Conservation (phyloP, 2,113 vertebrate genomes). For the Saimiri boliviensis region DNA sequence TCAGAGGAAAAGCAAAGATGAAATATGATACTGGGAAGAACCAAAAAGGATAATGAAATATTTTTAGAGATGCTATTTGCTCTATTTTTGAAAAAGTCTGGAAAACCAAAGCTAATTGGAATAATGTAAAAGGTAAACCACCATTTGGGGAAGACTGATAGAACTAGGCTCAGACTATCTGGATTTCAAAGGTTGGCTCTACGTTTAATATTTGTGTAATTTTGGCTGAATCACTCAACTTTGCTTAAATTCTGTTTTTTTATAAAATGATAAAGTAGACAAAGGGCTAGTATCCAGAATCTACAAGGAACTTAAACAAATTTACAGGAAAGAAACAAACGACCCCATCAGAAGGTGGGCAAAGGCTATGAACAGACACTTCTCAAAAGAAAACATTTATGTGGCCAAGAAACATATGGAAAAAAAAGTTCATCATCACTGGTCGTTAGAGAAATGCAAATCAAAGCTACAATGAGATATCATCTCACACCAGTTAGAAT, state of each 20-base stretch:
- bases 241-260: not conserved
- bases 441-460: too few relatives aligned
- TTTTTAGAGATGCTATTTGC: conserved; percentile 62
- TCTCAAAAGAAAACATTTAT: too few relatives aligned
- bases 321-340: too few relatives aligned
- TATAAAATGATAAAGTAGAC: not conserved
- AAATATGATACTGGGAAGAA: conserved; percentile 56
- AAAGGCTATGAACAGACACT: too few relatives aligned
- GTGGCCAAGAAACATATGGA: too few relatives aligned
- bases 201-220: not conserved
- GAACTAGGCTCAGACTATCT: not conserved
- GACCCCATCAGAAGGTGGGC: too few relatives aligned
- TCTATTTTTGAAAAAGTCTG: conserved; percentile 65
- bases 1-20: conserved; percentile 34
- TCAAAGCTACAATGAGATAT: too few relatives aligned
- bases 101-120: conserved; percentile 51
- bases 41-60: conserved; percentile 66
- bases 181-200: not conserved
- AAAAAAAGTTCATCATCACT: too few relatives aligned
- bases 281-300: too few relatives aligned
- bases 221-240: not conserved
- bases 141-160: conserved; percentile 42
- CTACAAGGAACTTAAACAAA: too few relatives aligned
- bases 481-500: too few relatives aligned
- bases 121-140: conserved; percentile 64